These are phyloP conservation scores for Anomalospiza imberbis DNA, from an alignment of 2,797 vertebrate species.

Conservation along the genomic window DNA sequence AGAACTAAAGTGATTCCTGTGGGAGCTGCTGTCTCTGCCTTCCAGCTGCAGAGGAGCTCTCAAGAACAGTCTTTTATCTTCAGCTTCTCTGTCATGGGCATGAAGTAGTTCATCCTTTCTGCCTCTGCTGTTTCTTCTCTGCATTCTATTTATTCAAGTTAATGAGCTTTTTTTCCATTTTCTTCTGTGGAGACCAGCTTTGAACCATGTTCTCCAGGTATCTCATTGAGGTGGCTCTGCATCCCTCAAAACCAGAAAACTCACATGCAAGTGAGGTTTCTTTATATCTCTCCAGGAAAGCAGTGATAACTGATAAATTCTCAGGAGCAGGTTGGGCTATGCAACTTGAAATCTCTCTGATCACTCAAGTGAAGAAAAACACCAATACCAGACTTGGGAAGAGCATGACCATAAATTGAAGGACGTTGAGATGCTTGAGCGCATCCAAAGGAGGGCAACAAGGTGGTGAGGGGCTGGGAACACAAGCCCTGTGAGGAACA, in stretches of 20 bases:
- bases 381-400: not conserved
- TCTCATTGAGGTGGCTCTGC: not conserved
- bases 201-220: not conserved
- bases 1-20: not conserved
- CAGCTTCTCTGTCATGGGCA: not conserved
- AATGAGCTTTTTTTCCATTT: not conserved
- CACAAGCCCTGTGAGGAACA: too few relatives aligned
- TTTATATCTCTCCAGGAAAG: not conserved
- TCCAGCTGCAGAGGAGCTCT: not conserved
- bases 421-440: too few relatives aligned
- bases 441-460: too few relatives aligned
- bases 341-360: not conserved
- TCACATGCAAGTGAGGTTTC: not conserved
- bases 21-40: not conserved
- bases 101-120: not conserved
- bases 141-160: not conserved
- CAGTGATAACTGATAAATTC: not conserved
- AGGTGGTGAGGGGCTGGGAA: too few relatives aligned
- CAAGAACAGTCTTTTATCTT: not conserved
- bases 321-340: accelerated
- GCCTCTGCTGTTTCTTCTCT: not conserved
- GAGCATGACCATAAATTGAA: accelerated
- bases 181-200: not conserved
- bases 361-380: not conserved
- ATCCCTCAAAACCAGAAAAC: not conserved